These are phyloP conservation scores for Xiphorhynchus elegans DNA, from an alignment of 2,113 vertebrate genomes.

Conservation along the genomic window DNA sequence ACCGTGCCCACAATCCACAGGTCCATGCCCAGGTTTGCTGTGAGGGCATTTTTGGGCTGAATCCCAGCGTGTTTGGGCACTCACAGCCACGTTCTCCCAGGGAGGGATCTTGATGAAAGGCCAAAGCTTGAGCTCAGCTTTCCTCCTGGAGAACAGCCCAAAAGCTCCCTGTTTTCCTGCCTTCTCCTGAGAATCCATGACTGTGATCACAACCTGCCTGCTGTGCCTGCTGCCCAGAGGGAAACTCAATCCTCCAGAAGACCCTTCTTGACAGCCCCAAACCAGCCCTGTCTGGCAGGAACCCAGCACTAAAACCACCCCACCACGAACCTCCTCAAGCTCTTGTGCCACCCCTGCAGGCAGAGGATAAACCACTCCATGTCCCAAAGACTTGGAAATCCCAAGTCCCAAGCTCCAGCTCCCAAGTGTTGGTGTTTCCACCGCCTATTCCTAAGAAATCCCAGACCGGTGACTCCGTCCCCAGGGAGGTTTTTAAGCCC, in stretches of 20 bases:
- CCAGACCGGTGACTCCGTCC: background rate
- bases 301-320: background rate
- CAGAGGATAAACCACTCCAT: background rate
- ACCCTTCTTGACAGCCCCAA: background rate
- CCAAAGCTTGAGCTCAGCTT: background rate
- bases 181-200: background rate
- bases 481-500: accelerated
- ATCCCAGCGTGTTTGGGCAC: accelerated
- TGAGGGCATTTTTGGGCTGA: accelerated
- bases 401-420: background rate
- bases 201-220: accelerated
- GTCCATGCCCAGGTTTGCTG: accelerated
- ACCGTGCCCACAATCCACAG: accelerated
- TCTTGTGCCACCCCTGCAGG: background rate
- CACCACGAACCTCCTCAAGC: background rate
- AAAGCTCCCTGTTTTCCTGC: background rate
- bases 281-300: background rate
- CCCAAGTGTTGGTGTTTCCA: background rate
- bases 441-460: background rate
- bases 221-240: background rate
- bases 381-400: background rate
- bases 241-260: background rate
- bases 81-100: accelerated
- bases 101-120: background rate
- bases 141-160: background rate